Evolutionary conservation across 2,888 invertebrate species (phyloP).

Genomic region (Cyaniris semiargus): DNA sequence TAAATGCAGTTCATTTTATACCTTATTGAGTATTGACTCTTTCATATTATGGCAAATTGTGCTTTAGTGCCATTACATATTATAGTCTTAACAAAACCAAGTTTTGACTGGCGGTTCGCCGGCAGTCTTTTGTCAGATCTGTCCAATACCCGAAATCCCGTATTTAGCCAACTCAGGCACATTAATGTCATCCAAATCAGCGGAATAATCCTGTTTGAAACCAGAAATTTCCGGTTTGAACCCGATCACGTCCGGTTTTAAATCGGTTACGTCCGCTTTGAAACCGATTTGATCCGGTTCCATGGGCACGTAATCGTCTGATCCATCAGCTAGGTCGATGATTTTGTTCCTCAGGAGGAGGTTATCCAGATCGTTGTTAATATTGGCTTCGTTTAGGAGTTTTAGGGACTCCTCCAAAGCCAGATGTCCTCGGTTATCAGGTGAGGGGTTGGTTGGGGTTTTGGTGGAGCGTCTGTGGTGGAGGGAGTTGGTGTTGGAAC

Average conservation of each 20-base stretch:
- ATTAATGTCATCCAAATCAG: conserved; percentile 62
- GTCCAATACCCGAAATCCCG: conserved; percentile 54
- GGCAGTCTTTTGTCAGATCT: conserved; percentile 68
- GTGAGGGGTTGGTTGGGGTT: conserved; percentile 53
- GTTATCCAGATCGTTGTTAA: conserved; percentile 58
- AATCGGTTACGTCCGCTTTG: conserved; percentile 20
- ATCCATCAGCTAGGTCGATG: conserved; percentile 61
- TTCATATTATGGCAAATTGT: neutral
- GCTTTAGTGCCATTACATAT: neutral
- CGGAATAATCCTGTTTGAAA: conserved; percentile 21
- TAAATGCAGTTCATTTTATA: too few relatives aligned
- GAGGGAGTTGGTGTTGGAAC: conserved; percentile 62
- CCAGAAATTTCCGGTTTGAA: conserved; percentile 43
- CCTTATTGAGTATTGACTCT: neutral
- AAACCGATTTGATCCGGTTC: conserved; percentile 47
- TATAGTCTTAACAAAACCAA: conserved; percentile 58
- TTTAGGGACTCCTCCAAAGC: conserved; percentile 72
- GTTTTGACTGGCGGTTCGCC: conserved; percentile 71
- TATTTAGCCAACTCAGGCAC: conserved; percentile 67
- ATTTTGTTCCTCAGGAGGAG: conserved; percentile 61
- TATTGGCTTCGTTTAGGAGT: conserved; percentile 72
- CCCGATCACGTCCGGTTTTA: conserved; percentile 40
- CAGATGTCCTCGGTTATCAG: conserved; percentile 58
- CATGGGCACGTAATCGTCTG: conserved; percentile 71
- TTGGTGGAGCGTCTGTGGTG: conserved; percentile 62